Evolutionary conservation across 2,797 vertebrate species (phyloP).

Genomic region (Enteromius afrohamiltoni): DNA sequence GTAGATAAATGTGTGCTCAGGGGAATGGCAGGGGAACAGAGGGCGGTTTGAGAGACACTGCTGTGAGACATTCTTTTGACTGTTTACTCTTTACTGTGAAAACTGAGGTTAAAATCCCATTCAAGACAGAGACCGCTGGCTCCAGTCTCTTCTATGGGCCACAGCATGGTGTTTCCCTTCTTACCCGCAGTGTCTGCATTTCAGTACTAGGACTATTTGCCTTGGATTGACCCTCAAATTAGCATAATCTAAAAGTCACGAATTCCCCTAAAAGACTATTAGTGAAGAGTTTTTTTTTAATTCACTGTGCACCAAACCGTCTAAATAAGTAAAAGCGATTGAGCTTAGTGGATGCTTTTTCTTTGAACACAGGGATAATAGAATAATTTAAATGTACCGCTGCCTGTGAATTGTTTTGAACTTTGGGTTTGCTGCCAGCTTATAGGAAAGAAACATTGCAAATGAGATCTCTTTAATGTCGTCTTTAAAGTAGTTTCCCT

Average conservation of each 20-base stretch:
- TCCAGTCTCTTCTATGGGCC: slow-evolving; percentile 19
- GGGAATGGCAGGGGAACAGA: slow-evolving; percentile 83
- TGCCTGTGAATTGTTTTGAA: slow-evolving; percentile 22
- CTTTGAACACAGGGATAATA: slow-evolving; percentile 31
- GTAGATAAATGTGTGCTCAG: slow-evolving; percentile 40
- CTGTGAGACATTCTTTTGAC: slow-evolving; percentile 57
- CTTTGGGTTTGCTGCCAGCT: slow-evolving; percentile 4
- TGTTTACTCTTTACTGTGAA: slow-evolving; percentile 76
- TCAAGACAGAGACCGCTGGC: slow-evolving; percentile 59
- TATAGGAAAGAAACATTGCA: neutral
- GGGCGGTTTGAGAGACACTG: slow-evolving; percentile 81
- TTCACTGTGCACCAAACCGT: neutral
- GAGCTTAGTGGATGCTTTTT: neutral
- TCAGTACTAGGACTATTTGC: slow-evolving; percentile 65
- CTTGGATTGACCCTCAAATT: slow-evolving; percentile 30
- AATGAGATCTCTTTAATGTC: slow-evolving; percentile 18
- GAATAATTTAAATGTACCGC: slow-evolving; percentile 5
- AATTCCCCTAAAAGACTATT: slow-evolving; percentile 15
- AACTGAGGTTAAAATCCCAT: slow-evolving; percentile 81
- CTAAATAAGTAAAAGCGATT: slow-evolving; percentile 22
- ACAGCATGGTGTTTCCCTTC: slow-evolving; percentile 21
- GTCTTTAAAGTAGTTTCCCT: no score
- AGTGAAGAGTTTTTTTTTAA: neutral
- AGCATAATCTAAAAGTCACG: slow-evolving; percentile 28
- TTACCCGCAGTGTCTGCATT: slow-evolving; percentile 14